Percentiles rank a stretch among this genome's conserved stretches.
Conservation (phyloP, 2,797 vertebrate genomes). For the Limosa lapponica region DNA sequence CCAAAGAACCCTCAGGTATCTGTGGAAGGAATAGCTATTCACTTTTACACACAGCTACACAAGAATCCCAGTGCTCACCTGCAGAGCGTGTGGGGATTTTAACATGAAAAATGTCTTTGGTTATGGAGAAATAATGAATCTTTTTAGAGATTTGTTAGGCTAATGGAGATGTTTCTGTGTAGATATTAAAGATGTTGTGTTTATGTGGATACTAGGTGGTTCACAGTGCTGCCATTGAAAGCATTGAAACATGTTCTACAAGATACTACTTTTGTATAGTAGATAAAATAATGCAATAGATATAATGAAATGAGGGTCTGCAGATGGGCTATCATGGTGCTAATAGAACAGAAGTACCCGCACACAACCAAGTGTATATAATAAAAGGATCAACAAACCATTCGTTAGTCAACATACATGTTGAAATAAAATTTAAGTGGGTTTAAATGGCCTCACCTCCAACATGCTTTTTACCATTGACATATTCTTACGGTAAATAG, state of each 20-base stretch:
- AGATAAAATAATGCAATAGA: background rate
- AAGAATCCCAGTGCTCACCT: background rate
- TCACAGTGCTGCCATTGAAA: background rate
- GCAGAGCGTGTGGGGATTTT: background rate
- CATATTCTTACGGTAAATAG: background rate
- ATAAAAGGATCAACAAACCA: background rate
- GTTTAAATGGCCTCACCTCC: background rate
- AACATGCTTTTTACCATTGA: background rate
- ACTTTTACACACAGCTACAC: background rate
- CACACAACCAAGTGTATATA: background rate
- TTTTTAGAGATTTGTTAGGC: background rate
- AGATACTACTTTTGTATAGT: background rate
- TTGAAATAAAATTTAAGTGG: background rate
- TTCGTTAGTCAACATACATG: background rate
- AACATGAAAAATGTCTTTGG: background rate
- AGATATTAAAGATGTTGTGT: background rate
- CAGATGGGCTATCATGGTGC: background rate
- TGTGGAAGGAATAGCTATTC: background rate
- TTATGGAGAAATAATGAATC: background rate
- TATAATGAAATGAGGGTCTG: background rate
- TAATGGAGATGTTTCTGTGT: background rate
- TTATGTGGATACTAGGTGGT: background rate
- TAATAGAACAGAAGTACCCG: background rate
- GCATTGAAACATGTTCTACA: background rate
- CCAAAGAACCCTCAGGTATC: background rate